These are phyloP conservation scores for Bombylius major DNA, from an alignment of 2,888 invertebrate genomes.

Conservation along the genomic window DNA sequence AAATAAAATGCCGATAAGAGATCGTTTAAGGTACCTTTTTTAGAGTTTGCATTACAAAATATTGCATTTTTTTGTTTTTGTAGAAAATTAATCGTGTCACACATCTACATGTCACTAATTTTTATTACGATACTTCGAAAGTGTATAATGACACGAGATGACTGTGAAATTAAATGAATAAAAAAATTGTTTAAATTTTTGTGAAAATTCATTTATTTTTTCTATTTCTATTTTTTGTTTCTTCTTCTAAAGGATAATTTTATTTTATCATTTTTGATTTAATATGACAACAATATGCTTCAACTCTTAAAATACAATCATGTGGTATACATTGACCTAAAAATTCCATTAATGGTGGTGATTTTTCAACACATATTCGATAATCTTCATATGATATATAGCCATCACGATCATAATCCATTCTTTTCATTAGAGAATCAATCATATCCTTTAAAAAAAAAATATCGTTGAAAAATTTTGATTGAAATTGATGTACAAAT, in stretches of 20 bases:
- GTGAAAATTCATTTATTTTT: too few relatives aligned
- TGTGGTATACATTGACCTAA: constrained; percentile 63
- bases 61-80: too few relatives aligned
- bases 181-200: too few relatives aligned
- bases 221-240: too few relatives aligned
- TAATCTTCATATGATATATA: constrained; percentile 57
- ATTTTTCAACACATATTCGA: constrained; percentile 44
- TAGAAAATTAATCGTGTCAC: too few relatives aligned
- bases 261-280: not conserved
- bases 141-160: too few relatives aligned
- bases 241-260: not conserved
- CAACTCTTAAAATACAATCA: not conserved
- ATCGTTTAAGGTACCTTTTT: too few relatives aligned
- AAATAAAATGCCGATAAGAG: too few relatives aligned
- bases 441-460: constrained; percentile 50
- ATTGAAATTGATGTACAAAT: not conserved
- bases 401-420: constrained; percentile 64
- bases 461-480: not conserved
- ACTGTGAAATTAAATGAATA: too few relatives aligned
- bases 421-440: constrained; percentile 56
- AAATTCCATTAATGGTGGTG: constrained; percentile 54
- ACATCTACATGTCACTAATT: too few relatives aligned
- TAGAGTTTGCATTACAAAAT: too few relatives aligned
- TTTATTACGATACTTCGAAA: too few relatives aligned
- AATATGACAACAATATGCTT: not conserved